Conservation (phyloP, 2,113 vertebrate genomes). For the Podiceps cristatus region DNA sequence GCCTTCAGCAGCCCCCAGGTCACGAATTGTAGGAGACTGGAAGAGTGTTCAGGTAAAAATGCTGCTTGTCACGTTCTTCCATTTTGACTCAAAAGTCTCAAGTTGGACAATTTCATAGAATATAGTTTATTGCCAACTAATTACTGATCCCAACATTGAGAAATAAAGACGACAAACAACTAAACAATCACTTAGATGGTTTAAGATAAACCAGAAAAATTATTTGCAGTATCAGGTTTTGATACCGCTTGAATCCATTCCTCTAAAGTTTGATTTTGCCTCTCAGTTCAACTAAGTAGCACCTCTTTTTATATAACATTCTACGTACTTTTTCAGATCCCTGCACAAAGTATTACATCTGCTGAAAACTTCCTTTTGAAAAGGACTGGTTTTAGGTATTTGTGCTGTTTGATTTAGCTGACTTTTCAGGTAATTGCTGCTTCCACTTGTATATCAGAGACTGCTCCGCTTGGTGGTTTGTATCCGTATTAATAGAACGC, state of each 20-base stretch:
- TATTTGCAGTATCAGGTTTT: neutral
- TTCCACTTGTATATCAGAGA: rapidly evolving
- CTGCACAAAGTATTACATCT: neutral
- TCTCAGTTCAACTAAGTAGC: neutral
- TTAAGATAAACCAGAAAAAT: neutral
- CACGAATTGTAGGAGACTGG: neutral
- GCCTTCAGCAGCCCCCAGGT: neutral
- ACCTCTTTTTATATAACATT: neutral
- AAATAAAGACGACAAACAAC: neutral
- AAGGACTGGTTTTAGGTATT: neutral
- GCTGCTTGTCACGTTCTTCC: neutral
- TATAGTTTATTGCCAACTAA: neutral
- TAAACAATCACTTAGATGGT: neutral
- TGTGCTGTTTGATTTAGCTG: neutral
- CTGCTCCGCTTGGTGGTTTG: neutral
- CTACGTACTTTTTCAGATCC: neutral
- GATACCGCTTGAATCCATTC: neutral
- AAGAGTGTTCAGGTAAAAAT: neutral
- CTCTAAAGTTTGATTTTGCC: neutral
- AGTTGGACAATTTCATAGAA: neutral
- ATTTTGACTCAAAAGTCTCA: neutral
- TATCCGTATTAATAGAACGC: neutral
- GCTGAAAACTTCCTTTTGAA: neutral
- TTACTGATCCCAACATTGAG: neutral
- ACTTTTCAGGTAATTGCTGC: neutral